phyloP scores from a whole-genome alignment of 2,797 vertebrate species.

The Huso huso region DNA sequence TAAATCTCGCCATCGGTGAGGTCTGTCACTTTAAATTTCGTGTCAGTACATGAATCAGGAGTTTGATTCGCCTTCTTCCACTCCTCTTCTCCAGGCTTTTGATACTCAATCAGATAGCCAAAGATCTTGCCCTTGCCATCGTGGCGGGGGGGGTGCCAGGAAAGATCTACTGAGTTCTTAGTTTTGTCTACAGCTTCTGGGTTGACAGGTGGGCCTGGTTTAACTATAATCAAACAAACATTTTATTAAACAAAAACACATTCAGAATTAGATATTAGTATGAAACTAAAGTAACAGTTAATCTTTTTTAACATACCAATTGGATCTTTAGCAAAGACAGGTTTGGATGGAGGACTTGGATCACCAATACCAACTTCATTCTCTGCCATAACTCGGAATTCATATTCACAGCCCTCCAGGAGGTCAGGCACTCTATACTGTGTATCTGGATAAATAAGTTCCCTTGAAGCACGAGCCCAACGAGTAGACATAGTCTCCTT shows the following conservation, averaged over 20 bases:
- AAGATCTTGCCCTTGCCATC: constrained; percentile 89
- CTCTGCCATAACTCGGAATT: constrained; percentile 93
- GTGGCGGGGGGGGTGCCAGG: constrained; percentile 87
- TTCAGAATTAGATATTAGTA: too few relatives aligned
- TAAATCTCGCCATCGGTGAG: constrained; percentile 76
- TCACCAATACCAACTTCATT: constrained; percentile 93
- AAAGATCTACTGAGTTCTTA: constrained; percentile 84
- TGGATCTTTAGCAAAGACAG: constrained; percentile 90
- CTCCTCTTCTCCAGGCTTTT: constrained; percentile 84
- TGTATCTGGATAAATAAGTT: constrained; percentile 82
- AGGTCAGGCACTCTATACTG: constrained; percentile 86
- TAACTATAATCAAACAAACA: constrained; percentile 49
- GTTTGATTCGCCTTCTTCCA: constrained; percentile 82
- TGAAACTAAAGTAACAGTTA: not conserved
- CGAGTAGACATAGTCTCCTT: constrained; percentile 85
- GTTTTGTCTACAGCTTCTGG: constrained; percentile 92
- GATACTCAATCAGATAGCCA: constrained; percentile 90
- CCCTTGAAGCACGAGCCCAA: constrained; percentile 83
- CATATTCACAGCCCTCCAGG: constrained; percentile 87
- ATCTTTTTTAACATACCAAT: constrained; percentile 62
- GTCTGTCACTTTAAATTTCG: constrained; percentile 77
- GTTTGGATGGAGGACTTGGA: constrained; percentile 85
- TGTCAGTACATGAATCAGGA: constrained; percentile 85
- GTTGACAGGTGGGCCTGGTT: constrained; percentile 86
- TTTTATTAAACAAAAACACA: too few relatives aligned